These are phyloP conservation scores for Leptothorax acervorum DNA, from an alignment of 2,888 invertebrate genomes.

Conservation along the genomic window DNA sequence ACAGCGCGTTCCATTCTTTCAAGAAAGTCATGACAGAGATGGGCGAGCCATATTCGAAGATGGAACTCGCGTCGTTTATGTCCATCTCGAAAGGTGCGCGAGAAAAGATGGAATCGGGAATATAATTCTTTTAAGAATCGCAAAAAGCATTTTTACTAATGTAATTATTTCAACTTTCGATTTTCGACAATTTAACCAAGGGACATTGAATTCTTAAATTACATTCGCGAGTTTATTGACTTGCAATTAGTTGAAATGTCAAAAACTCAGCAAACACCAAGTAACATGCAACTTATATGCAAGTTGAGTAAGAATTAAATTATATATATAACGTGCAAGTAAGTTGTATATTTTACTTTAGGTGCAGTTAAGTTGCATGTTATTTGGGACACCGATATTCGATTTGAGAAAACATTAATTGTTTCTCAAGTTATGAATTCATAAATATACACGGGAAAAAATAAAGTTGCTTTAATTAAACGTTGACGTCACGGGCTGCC, in stretches of 20 bases:
- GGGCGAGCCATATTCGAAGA: slow-evolving; percentile 93
- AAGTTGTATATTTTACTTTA: no score
- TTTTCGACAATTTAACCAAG: not conserved
- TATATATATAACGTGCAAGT: no score
- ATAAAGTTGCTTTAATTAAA: no score
- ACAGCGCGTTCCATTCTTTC: slow-evolving; percentile 96
- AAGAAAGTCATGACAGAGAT: slow-evolving; percentile 97
- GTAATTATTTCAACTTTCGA: not conserved
- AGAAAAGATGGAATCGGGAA: not conserved
- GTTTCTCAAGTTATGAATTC: not conserved
- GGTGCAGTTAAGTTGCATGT: no score
- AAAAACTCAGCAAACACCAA: no score
- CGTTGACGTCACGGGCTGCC: no score
- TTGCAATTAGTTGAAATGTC: no score
- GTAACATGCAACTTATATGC: no score
- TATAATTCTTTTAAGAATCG: not conserved
- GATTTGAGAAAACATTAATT: not conserved
- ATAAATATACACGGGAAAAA: not conserved
- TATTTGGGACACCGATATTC: not conserved
- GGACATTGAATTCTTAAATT: no score
- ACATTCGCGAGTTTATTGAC: no score
- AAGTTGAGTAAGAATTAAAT: no score
- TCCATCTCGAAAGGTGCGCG: slow-evolving; percentile 95
- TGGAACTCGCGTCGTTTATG: slow-evolving; percentile 98
- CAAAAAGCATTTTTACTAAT: not conserved